Evolutionary conservation across 2,113 vertebrate species (phyloP), one percentile per base, ranked within the genome.

Genomic region (Haplotaxodon microlepis): DNA sequence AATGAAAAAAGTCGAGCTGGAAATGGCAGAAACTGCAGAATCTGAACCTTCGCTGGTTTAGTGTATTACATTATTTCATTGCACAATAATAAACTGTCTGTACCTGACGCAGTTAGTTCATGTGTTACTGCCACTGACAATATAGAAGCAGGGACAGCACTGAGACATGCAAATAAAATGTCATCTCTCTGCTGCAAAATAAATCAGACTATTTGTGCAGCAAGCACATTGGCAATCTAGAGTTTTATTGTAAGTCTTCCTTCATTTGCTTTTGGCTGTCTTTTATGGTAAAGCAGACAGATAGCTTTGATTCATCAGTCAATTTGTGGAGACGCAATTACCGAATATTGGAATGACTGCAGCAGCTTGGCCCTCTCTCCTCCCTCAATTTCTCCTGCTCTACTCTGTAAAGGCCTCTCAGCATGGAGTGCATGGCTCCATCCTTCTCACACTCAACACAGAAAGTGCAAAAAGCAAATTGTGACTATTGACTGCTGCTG

Each of bases 271-370:
- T 29, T 86, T 83, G 51, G 54, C 3, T 76, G 76, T 66, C 21
- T 89, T 84, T 87, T 79, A 85, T 89, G 4, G n/a, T 61, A 29
- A 84, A 84, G 51, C 88, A 54, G 82, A 69, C 81, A 85, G 81
- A 73, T 83, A 84, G 84, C 47, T 85, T 86, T 90, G 92, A 94
- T 90, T 88, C 90, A 92, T 89, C 88, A 88, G 76, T 82, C 82
- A 24, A 82, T 90, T 91, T 88, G 84, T 84, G 40, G 89, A 66
- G 82, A 93, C 78, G 69, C 84, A 76, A 89, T 90, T 88, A 82
- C 79, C 51, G 66, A 86, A 86, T 47, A 63, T 81, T 63, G n/a
- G 31, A 71, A 10, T 24, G 81, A 31, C 53, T 63, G 86, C 84
- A 66, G 81, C 53, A 45, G 24, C 54, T 34, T 45, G 47, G 31